Percentiles rank a stretch among this genome's conserved stretches.
Evolutionary conservation across 2,888 invertebrate genomes (phyloP).

Genomic region (Glyphotaelius pellucidus): DNA sequence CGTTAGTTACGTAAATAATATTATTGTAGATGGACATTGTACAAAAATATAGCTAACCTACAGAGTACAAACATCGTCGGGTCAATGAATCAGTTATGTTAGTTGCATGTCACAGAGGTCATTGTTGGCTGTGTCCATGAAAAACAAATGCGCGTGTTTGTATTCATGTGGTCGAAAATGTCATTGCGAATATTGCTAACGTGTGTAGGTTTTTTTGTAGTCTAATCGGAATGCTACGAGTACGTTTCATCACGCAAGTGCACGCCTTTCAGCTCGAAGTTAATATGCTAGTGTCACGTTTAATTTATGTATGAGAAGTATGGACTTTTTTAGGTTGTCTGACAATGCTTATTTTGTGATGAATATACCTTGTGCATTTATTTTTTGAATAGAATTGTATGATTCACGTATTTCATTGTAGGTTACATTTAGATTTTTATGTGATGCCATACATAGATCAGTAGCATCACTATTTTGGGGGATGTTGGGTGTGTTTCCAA

Average conservation of each 20-base stretch:
- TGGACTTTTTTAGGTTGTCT: not conserved
- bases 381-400: not conserved
- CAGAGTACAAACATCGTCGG: not conserved
- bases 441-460: too few species aligned
- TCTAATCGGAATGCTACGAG: not conserved
- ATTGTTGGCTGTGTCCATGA: not conserved
- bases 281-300: not conserved
- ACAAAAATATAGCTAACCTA: not conserved
- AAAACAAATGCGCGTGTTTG: not conserved
- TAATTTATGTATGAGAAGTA: not conserved
- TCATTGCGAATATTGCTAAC: not conserved
- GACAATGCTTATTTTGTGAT: not conserved
- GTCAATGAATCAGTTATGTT: not conserved
- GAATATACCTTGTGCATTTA: not conserved
- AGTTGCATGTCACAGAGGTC: not conserved
- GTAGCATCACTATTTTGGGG: too few species aligned
- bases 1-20: not conserved
- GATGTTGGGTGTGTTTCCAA: too few species aligned
- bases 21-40: not conserved
- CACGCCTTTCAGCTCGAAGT: not conserved
- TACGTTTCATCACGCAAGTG: not conserved
- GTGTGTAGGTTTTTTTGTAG: not conserved
- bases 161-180: not conserved
- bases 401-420: too few species aligned
- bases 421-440: too few species aligned